A percentile compares a stretch with the other conserved stretches of the same genome.
phyloP scores from a whole-genome alignment of 2,113 vertebrate species.

The Prolemur simus region DNA sequence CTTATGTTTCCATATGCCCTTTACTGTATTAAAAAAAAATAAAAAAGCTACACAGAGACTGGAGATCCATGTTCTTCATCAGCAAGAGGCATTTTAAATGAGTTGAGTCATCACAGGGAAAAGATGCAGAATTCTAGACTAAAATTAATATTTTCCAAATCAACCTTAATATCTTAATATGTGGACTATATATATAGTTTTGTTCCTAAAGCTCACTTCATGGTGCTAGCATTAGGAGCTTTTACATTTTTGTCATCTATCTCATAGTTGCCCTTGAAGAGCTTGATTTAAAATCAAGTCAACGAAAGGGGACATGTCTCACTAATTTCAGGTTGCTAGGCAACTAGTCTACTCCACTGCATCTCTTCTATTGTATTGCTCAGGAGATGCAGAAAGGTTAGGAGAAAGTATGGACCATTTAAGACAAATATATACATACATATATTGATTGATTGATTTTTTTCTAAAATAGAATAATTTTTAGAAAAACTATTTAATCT shows the following conservation, averaged over 20 bases:
- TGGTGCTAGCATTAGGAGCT: not conserved
- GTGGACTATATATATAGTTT: not conserved
- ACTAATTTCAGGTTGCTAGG: slow-evolving; percentile 62
- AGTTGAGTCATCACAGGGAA: not conserved
- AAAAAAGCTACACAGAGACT: too few species aligned
- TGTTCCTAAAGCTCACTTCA: not conserved
- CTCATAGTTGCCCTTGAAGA: slow-evolving; percentile 13
- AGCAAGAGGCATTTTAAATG: not conserved
- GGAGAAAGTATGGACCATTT: not conserved
- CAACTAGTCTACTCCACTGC: slow-evolving; percentile 17
- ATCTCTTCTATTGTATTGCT: not conserved
- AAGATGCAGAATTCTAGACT: not conserved
- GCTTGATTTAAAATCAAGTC: slow-evolving; percentile 56
- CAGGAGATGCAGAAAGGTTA: not conserved
- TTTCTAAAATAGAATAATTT: not conserved
- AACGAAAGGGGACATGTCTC: not conserved
- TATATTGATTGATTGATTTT: not conserved
- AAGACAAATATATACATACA: not conserved
- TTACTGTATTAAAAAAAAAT: not conserved
- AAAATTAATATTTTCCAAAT: not conserved
- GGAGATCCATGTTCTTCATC: not conserved
- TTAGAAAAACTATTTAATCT: not conserved
- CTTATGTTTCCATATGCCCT: not conserved
- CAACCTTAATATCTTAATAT: not conserved
- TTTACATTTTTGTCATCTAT: not conserved